These are phyloP conservation scores for Urocitellus parryii DNA, from an alignment of 2,113 vertebrate species.

Conservation along the genomic window DNA sequence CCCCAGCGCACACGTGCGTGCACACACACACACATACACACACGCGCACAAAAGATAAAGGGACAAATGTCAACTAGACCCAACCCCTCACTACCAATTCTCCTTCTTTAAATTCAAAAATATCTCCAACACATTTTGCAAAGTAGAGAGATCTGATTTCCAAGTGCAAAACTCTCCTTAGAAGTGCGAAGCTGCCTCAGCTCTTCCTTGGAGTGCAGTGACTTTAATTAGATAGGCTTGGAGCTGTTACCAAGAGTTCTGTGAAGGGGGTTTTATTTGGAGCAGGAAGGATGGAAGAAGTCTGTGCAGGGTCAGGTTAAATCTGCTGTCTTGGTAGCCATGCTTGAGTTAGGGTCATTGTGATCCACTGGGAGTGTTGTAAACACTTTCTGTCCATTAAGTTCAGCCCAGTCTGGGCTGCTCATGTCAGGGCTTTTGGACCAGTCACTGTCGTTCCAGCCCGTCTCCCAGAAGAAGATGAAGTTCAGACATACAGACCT, in stretches of 20 bases:
- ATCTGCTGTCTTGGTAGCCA: neutral
- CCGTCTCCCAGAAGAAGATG: neutral
- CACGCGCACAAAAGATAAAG: neutral
- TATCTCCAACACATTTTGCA: conserved; percentile 49
- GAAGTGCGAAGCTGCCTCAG: conserved; percentile 62
- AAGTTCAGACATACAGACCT: neutral
- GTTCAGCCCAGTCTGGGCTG: neutral
- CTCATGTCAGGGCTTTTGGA: neutral
- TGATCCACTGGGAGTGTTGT: neutral
- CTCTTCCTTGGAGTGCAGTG: neutral
- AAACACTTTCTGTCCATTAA: neutral
- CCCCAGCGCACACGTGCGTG: too few species aligned
- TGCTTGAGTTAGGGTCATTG: neutral
- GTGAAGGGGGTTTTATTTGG: neutral
- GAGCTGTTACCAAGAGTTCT: neutral
- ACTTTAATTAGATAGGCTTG: conserved; percentile 47
- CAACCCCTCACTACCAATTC: neutral
- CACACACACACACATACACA: neutral
- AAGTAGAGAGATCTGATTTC: conserved; percentile 40
- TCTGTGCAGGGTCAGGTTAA: neutral
- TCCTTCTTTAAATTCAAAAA: conserved; percentile 43
- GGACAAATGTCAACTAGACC: neutral
- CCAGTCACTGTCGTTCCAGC: neutral
- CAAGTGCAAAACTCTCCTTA: conserved; percentile 29
- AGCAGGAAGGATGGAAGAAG: neutral